Evolutionary conservation across 2,113 vertebrate genomes (phyloP).

Genomic region (Pantherophis guttatus): DNA sequence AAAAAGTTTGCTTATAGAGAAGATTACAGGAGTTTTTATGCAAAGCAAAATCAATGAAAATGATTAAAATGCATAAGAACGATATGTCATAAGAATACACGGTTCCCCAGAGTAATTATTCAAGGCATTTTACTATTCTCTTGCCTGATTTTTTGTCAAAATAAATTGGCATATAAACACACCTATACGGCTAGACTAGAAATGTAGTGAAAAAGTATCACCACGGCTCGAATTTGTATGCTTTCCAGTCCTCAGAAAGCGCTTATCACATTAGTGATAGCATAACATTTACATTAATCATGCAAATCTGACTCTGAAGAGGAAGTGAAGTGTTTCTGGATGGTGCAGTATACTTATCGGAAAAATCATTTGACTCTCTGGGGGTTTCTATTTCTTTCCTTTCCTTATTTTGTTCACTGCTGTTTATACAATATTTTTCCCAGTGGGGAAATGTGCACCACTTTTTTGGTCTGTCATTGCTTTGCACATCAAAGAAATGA

Average conservation of each 20-base stretch:
- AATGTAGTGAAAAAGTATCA: conserved; percentile 4
- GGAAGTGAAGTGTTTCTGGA: background rate
- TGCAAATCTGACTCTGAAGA: background rate
- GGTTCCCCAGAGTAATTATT: background rate
- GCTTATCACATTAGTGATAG: conserved; percentile 16
- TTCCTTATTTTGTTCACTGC: background rate
- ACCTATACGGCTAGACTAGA: background rate
- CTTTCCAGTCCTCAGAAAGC: conserved; percentile 14
- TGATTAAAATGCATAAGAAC: background rate
- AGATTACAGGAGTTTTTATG: background rate
- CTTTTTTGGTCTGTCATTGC: background rate
- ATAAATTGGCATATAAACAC: background rate
- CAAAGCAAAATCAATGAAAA: background rate
- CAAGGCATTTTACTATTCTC: background rate
- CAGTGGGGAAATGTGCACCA: background rate
- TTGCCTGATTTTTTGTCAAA: conserved; percentile 9
- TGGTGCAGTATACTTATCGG: background rate
- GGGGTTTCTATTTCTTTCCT: background rate
- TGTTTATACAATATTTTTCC: conserved; percentile 23
- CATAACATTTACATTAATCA: conserved; percentile 27
- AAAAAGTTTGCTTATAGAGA: background rate
- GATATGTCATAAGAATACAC: background rate
- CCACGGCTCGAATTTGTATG: conserved; percentile 7
- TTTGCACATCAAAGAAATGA: conserved; percentile 4
- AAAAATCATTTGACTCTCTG: conserved; percentile 16